Evolutionary conservation across 2,113 vertebrate genomes (phyloP), one percentile per base, ranked within the genome.

Genomic region (Heloderma charlesbogerti): DNA sequence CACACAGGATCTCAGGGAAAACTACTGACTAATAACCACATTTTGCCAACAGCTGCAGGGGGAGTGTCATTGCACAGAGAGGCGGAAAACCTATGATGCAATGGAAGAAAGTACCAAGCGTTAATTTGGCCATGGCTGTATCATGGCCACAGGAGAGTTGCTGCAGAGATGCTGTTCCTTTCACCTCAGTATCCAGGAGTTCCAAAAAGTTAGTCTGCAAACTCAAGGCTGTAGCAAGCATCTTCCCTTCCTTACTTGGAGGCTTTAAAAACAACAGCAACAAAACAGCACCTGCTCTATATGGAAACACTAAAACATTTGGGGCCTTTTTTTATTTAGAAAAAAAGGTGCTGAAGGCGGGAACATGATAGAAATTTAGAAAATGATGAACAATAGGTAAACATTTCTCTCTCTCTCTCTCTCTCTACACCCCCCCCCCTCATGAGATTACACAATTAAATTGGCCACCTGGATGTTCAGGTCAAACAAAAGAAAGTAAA

Each of bases 61-160:
- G 81, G 66, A 77, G 43, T 34, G 31, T 51, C 79, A 66, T 25
- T 69, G 51, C 37, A 60, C 34, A 25, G 7, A 25, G 72, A 51
- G 85, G 78, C 71, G 37, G 57, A 22, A 69, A 90, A 91, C 40
- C n/a, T 8, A 84, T 60, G 89, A 63, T 86, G 54, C 57, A 77
- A 85, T 84, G 81, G 88, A 80, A 93, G 63, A 85, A 91, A 88
- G 71, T 83, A 81, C 4, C 29, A 78, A 22, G 77, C n/a, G 84
- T 90, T 91, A 92, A 84, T 0, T 3, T 0, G 13, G 85, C 71
- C 87, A 90, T 89, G 91, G 89, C 88, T 88, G 29, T 85, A 77
- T 80, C 84, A 75, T 66, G 88, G 75, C 40, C 51, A 79, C 0
- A 0, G 54, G 20, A 91, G 82, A 1, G 40, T 66, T 75, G 71